Percentiles rank a stretch among this genome's conserved stretches.
These are phyloP conservation scores for Radopholus similis DNA, from an alignment of 1,140 invertebrate species.

Conservation along the genomic window DNA sequence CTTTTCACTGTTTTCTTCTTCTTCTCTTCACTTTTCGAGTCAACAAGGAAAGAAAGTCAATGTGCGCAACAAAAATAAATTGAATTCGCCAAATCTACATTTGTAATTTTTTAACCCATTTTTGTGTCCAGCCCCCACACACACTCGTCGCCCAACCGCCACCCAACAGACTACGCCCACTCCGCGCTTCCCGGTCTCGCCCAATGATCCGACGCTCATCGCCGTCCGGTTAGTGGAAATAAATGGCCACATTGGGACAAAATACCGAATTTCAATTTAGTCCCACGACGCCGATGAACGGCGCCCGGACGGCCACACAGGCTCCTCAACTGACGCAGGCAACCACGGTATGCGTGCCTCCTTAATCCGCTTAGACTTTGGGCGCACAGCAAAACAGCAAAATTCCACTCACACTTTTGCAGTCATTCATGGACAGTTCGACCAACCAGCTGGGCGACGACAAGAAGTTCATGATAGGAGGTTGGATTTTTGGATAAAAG, in stretches of 20 bases:
- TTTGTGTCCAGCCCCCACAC: neutral
- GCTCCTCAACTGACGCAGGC: neutral
- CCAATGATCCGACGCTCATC: conserved; percentile 12
- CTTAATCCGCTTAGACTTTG: too few species aligned
- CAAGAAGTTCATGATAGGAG: conserved; percentile 10
- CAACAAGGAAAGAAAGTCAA: neutral
- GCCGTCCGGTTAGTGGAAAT: too few species aligned
- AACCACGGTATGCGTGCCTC: conserved; percentile 2
- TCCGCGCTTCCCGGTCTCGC: conserved; percentile 1
- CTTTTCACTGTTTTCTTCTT: neutral
- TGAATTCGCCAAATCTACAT: neutral
- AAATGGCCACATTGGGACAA: too few species aligned
- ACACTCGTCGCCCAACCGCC: neutral
- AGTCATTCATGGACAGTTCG: neutral
- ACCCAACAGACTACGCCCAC: neutral
- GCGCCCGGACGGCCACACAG: too few species aligned
- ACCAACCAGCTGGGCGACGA: neutral
- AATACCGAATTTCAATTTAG: too few species aligned
- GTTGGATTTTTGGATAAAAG: neutral
- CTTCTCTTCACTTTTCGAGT: neutral
- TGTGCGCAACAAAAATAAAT: neutral
- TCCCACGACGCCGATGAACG: conserved; percentile 16
- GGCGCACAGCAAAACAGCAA: too few species aligned
- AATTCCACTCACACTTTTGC: neutral
- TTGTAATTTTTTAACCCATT: neutral